These are phyloP conservation scores for Odocoileus virginianus DNA, from an alignment of 2,113 vertebrate species.

Conservation along the genomic window DNA sequence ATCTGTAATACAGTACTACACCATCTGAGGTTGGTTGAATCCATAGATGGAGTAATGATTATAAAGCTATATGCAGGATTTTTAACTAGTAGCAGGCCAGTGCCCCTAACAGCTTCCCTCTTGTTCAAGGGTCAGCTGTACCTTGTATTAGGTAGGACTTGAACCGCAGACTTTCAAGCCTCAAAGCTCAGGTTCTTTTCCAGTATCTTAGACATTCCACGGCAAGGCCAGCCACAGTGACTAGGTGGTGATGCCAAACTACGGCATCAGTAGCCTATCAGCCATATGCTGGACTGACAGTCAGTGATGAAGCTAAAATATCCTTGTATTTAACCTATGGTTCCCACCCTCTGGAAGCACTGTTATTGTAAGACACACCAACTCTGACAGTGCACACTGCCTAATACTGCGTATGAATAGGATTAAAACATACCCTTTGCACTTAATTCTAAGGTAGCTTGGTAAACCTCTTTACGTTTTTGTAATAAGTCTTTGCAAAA, in stretches of 20 bases:
- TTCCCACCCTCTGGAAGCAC: neutral
- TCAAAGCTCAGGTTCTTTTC: neutral
- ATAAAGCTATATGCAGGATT: neutral
- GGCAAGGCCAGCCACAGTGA: neutral
- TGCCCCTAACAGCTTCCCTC: neutral
- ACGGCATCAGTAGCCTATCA: neutral
- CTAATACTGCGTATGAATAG: neutral
- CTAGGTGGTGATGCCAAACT: neutral
- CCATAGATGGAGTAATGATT: neutral
- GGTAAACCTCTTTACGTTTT: neutral
- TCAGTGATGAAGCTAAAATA: neutral
- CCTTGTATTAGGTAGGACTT: neutral
- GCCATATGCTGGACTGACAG: neutral
- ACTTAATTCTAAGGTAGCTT: neutral
- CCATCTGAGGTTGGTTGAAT: neutral
- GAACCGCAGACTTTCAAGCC: neutral
- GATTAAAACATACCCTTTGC: neutral
- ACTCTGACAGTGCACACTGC: neutral
- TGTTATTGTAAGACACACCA: neutral
- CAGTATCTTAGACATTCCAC: neutral
- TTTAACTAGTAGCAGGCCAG: neutral
- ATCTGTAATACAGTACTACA: neutral
- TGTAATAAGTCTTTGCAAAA: neutral
- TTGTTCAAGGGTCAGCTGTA: neutral
- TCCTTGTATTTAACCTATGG: neutral